phyloP scores from a whole-genome alignment of 2,113 vertebrate species.

The Apodemus sylvaticus region DNA sequence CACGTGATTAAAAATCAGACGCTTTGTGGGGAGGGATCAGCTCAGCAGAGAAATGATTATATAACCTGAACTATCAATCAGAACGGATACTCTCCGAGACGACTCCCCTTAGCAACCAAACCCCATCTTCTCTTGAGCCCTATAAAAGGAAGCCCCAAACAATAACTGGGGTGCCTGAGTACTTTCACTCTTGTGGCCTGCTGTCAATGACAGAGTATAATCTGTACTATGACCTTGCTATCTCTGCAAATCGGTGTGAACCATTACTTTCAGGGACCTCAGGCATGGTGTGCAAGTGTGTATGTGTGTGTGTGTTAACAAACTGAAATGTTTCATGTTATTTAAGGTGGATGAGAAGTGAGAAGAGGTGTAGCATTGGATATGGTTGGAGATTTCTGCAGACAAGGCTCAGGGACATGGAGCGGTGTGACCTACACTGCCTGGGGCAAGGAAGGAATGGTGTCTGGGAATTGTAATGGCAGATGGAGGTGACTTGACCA shows the following conservation, averaged over 20 bases:
- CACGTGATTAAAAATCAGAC: neutral
- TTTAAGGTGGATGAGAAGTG: neutral
- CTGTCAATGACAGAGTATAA: neutral
- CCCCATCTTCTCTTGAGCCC: too few relatives aligned
- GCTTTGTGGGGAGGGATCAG: neutral
- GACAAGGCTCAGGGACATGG: neutral
- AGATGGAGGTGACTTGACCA: neutral
- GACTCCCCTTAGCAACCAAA: neutral
- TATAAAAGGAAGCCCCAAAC: neutral
- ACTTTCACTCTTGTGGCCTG: too few relatives aligned
- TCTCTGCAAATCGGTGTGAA: neutral
- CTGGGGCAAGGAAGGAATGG: neutral
- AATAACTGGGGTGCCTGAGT: neutral
- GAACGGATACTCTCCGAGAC: neutral
- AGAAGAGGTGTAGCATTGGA: neutral
- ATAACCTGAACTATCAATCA: neutral
- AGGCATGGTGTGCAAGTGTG: neutral
- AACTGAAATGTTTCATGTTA: neutral
- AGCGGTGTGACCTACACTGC: neutral
- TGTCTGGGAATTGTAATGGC: neutral
- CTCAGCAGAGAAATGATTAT: neutral
- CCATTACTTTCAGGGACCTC: neutral
- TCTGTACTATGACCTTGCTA: neutral
- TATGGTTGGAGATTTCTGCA: neutral
- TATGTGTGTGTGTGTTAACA: neutral